These are phyloP conservation scores for Stichodactyla mertensii DNA, from an alignment of 64 coral and sea anemone genomes.

Conservation along the genomic window DNA sequence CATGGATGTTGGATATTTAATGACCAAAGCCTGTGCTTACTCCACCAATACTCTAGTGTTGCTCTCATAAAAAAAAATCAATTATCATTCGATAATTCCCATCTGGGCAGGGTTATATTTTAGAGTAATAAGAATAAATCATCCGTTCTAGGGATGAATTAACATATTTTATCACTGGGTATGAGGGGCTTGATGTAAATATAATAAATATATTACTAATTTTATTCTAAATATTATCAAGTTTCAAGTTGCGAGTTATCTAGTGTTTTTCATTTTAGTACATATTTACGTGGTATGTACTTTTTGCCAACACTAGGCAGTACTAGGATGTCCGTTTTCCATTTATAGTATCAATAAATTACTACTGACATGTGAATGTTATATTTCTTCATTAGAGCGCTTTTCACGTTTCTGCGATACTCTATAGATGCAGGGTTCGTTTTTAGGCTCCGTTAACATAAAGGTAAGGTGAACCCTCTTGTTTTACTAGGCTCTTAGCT, in stretches of 20 bases:
- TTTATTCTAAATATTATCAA: not conserved
- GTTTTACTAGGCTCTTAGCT: no score
- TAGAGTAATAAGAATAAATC: not conserved
- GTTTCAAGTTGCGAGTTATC: conserved; percentile 6
- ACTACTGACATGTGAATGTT: no score
- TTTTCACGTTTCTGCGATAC: no score
- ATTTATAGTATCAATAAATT: no score
- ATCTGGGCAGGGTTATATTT: not conserved
- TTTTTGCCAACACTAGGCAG: not conserved
- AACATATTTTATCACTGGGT: not conserved
- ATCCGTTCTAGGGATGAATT: not conserved
- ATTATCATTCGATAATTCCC: not conserved
- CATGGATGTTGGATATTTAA: not conserved
- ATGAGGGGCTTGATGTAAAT: not conserved
- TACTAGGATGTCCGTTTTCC: not conserved
- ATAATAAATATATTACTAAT: not conserved
- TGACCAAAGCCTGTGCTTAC: not conserved
- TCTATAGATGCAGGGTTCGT: no score
- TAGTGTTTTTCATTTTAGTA: not conserved
- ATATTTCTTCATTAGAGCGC: no score
- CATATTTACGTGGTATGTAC: not conserved
- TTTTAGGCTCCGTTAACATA: no score
- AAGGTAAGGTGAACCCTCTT: no score
- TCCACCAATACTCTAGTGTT: not conserved
- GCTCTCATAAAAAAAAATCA: not conserved